A percentile compares a stretch with the other conserved stretches of the same genome.
Conservation (phyloP, 1,140 invertebrate genomes). For the Panulirus ornatus region DNA sequence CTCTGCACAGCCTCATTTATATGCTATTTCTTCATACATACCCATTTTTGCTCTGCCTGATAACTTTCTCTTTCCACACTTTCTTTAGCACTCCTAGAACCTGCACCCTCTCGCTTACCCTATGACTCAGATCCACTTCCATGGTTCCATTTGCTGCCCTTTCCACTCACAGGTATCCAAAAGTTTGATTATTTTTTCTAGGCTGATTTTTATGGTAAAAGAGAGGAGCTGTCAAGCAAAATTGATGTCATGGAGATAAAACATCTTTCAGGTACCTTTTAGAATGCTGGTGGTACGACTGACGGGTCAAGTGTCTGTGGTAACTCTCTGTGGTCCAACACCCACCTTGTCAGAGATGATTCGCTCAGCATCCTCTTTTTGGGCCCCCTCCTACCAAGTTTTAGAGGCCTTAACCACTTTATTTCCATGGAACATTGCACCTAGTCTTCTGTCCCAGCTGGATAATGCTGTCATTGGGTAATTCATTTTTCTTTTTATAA, state of each 20-base stretch:
- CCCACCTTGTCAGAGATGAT: slow-evolving; percentile 86
- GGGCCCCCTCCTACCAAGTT: slow-evolving; percentile 84
- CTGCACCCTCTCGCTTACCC: too few relatives aligned
- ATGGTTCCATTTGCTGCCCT: too few relatives aligned
- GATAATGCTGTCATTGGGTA: slow-evolving; percentile 73
- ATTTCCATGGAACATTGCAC: slow-evolving; percentile 67
- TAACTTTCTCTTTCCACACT: too few relatives aligned
- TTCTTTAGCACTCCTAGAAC: too few relatives aligned
- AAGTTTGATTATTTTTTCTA: too few relatives aligned
- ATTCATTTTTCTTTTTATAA: not conserved
- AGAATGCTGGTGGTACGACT: slow-evolving; percentile 87
- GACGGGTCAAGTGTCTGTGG: slow-evolving; percentile 85
- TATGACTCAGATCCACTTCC: too few relatives aligned
- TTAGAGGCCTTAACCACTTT: slow-evolving; percentile 78
- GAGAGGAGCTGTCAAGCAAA: too few relatives aligned
- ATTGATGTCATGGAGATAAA: slow-evolving; percentile 52
- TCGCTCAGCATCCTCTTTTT: slow-evolving; percentile 85
- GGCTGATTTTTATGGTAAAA: too few relatives aligned
- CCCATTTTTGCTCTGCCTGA: too few relatives aligned
- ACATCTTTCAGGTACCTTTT: slow-evolving; percentile 85
- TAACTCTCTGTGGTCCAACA: slow-evolving; percentile 87
- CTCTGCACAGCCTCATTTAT: too few relatives aligned
- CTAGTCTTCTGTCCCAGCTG: slow-evolving; percentile 60
- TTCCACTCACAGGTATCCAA: too few relatives aligned
- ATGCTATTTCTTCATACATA: too few relatives aligned